Evolutionary conservation across 2,113 vertebrate genomes (phyloP).

Genomic region (Channa maculata): DNA sequence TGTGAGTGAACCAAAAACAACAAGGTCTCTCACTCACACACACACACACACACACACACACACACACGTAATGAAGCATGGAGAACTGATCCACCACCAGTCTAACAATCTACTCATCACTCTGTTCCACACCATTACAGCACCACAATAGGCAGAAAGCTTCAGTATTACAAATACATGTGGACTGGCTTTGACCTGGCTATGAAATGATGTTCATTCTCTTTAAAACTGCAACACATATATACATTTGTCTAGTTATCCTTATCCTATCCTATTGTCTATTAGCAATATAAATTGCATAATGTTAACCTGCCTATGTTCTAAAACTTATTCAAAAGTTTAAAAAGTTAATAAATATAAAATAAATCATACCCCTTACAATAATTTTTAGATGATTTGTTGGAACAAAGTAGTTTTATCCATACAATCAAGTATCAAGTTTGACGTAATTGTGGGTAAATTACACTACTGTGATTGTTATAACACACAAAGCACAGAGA

Average conservation of each 20-base stretch:
- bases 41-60: slow-evolving; percentile 24
- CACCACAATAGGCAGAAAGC: slow-evolving; percentile 65
- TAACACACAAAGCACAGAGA: no score
- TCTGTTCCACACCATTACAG: slow-evolving; percentile 77
- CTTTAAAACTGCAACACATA: slow-evolving; percentile 15
- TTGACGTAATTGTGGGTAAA: no score
- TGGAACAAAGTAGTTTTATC: no score
- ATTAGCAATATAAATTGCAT: no score
- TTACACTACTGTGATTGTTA: no score
- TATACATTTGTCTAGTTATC: background rate
- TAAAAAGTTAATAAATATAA: no score
- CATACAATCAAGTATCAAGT: no score
- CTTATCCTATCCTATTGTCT: no score
- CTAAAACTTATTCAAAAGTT: no score
- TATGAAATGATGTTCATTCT: slow-evolving; percentile 38
- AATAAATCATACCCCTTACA: background rate
- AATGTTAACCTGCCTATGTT: no score
- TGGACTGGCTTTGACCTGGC: slow-evolving; percentile 21
- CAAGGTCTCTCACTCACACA: slow-evolving; percentile 15
- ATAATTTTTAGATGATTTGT: no score
- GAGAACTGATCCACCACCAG: slow-evolving; percentile 60
- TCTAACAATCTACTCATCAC: slow-evolving; percentile 73
- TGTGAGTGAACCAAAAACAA: slow-evolving; percentile 62
- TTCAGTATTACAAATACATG: slow-evolving; percentile 33
- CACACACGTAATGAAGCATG: slow-evolving; percentile 71